These are phyloP conservation scores for Buathra laborator DNA, from an alignment of 2,888 invertebrate genomes.

Conservation along the genomic window DNA sequence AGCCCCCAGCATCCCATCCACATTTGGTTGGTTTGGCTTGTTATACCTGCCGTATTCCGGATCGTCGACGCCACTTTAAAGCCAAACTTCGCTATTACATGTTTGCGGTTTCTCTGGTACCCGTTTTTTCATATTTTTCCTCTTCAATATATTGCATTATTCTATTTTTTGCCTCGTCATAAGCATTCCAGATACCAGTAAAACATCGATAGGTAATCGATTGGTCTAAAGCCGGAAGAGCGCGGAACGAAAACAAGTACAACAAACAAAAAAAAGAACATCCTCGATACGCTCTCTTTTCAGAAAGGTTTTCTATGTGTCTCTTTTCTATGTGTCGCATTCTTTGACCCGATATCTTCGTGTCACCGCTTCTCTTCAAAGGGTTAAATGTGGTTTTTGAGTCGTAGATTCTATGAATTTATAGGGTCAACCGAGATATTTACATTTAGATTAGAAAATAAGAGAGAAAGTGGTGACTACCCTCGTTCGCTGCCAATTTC, in stretches of 20 bases:
- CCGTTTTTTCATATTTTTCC: slow-evolving; percentile 6
- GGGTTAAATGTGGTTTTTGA: not conserved
- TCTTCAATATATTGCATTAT: not conserved
- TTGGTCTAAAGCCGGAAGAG: not conserved
- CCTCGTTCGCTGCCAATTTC: slow-evolving; percentile 5
- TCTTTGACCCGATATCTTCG: not conserved
- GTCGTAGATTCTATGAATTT: not conserved
- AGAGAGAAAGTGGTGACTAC: not conserved
- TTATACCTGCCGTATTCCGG: slow-evolving; percentile 40
- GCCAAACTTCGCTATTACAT: slow-evolving; percentile 23
- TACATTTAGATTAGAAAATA: slow-evolving; percentile 48
- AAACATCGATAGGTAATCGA: no score
- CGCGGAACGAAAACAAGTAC: not conserved
- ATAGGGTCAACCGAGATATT: slow-evolving; percentile 5
- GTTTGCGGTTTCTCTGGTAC: not conserved
- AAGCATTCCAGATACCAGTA: not conserved
- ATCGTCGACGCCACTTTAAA: slow-evolving; percentile 28
- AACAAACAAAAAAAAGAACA: not conserved
- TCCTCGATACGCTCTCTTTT: not conserved
- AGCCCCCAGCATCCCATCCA: slow-evolving; percentile 1
- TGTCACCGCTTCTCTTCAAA: not conserved
- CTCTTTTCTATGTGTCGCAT: not conserved
- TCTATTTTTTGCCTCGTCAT: not conserved
- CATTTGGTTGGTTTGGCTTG: slow-evolving; percentile 11
- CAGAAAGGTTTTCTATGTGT: not conserved